phyloP scores from a whole-genome alignment of 2,797 vertebrate genomes.

The Notolabrus celidotus region DNA sequence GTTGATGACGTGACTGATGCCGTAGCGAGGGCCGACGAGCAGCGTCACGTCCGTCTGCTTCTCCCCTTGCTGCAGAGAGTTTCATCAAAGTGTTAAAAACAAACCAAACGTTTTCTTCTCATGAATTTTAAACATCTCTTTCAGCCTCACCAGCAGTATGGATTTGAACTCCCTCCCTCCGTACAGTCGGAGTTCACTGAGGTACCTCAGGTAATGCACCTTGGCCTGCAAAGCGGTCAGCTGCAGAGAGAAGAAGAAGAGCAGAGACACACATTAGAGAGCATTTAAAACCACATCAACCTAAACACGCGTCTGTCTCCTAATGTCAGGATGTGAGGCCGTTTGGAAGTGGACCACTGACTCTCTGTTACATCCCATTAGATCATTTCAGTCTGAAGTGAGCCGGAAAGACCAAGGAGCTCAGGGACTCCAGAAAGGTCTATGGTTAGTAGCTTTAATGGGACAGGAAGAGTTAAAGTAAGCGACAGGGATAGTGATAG shows the following conservation, averaged over 20 bases:
- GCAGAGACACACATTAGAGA: constrained; percentile 34
- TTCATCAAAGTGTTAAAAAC: not conserved
- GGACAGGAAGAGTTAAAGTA: too few species aligned
- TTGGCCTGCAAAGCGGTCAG: constrained; percentile 97
- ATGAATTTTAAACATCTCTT: too few species aligned
- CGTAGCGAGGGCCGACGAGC: constrained; percentile 94
- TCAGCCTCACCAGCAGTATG: constrained; percentile 90
- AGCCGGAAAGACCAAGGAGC: too few species aligned
- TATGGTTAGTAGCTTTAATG: too few species aligned
- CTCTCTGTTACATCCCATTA: constrained; percentile 65
- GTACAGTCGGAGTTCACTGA: constrained; percentile 95
- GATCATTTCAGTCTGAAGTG: constrained; percentile 58
- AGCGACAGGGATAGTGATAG: too few species aligned
- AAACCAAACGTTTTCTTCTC: not conserved
- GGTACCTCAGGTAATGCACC: constrained; percentile 98
- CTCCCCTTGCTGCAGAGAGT: constrained; percentile 89
- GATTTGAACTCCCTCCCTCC: constrained; percentile 97
- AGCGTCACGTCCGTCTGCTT: constrained; percentile 95
- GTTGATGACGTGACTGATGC: constrained; percentile 98
- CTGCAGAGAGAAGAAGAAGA: constrained; percentile 77
- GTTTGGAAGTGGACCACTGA: constrained; percentile 56
- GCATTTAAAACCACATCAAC: constrained; percentile 25
- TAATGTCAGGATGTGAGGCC: constrained; percentile 38
- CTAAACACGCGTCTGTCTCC: constrained; percentile 37
- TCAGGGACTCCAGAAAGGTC: too few species aligned